phyloP scores from a whole-genome alignment of 1,140 invertebrate genomes.

The Sitobion miscanthi region DNA sequence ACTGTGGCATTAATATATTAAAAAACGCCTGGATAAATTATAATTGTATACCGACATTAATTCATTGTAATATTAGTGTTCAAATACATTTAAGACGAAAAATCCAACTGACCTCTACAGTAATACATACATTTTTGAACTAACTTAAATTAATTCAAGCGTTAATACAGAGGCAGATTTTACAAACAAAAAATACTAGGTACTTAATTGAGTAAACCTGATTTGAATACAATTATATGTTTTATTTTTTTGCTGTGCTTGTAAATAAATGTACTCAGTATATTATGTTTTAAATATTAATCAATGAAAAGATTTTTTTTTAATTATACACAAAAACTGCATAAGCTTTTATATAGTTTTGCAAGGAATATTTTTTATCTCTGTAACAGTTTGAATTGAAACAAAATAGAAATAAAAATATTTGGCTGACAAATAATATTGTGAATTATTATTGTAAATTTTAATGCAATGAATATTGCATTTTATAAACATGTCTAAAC shows the following conservation, averaged over 20 bases:
- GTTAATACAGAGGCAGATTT: not conserved
- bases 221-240: not conserved
- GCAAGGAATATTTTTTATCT: not conserved
- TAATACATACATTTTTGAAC: not conserved
- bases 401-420: too few relatives aligned
- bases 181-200: not conserved
- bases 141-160: not conserved
- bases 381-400: not conserved
- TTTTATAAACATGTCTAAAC: constrained; percentile 9
- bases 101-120: not conserved
- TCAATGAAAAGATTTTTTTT: not conserved
- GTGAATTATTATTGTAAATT: not conserved
- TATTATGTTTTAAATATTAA: not conserved
- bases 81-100: not conserved
- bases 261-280: not conserved
- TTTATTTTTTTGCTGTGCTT: not conserved
- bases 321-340: not conserved
- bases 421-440: too few relatives aligned
- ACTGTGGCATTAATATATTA: not conserved
- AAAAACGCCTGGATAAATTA: not conserved
- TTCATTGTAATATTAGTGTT: not conserved
- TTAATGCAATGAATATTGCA: not conserved
- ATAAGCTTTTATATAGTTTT: not conserved
- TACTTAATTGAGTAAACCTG: not conserved
- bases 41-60: not conserved